Base-by-base conservation (phyloP, 2,797 vertebrate species). In the Rachycentron canadum region DNA sequence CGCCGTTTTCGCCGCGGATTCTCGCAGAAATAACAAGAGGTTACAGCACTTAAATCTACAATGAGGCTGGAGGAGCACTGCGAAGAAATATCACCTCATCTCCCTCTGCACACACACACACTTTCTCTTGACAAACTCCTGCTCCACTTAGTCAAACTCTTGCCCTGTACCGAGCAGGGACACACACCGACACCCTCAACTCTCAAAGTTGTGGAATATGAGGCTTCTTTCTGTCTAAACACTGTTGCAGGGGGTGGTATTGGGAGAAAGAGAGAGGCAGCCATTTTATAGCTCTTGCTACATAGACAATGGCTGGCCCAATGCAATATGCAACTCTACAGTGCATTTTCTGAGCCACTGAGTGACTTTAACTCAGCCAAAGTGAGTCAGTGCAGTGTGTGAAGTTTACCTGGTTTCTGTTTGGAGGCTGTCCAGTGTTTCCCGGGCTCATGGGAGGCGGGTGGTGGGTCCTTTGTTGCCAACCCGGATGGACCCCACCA, bases 401-500 rank as follows among this genome's bases (percentile, higher is more conserved):
- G 87, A 77, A 89, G 85, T 93, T 96, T 97, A 98, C 98, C 98
- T 97, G 97, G 80, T 94, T 97, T 90, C 97, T 95, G 95, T 81
- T 94, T 78, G 96, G 95, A 82, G 95, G 84, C 77, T 96, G 97
- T 88, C 96, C 97, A 78, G 91, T 96, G 95, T 95, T 98, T 83
- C 97, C 97, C 78, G 97, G 97, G 94, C 97, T 99, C 94, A 97
- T 96, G 85, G 97, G 97, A 93, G 97, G 93, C 84, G 96, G 97
- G 88, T 97, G 97, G 89, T 96, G 97, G 93, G 92, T 96, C 93
- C 97, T 96, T 96, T 97, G 97, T 95, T 96, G 97, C 96, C 96
- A 96, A 92, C 94, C 95, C 92, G 96, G 95, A 92, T 96, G 95
- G 87, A 94, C 93, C 92, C 94, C 95, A 81, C 90, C 92, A 84